phyloP scores from a whole-genome alignment of 2,113 vertebrate genomes.

The Ivindomyrus marchei region DNA sequence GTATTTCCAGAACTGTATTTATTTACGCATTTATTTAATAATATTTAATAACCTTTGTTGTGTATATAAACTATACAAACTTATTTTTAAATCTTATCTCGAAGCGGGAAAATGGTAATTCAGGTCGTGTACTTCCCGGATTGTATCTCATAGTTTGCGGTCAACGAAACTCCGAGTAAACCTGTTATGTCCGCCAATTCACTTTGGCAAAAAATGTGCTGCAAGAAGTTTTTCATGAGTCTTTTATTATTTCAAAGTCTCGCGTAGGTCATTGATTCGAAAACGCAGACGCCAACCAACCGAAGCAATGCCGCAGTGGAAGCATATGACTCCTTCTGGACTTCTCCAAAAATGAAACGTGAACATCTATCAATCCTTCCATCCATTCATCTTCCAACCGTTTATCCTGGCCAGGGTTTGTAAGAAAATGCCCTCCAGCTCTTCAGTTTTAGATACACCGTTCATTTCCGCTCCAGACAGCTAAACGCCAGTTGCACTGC shows the following conservation, averaged over 20 bases:
- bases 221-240: neutral
- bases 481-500: neutral
- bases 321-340: neutral
- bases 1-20: neutral
- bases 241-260: neutral
- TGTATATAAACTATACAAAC: neutral
- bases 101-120: neutral
- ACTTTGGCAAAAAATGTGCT: neutral
- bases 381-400: neutral
- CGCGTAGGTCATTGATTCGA: neutral
- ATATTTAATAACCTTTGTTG: neutral
- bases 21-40: neutral
- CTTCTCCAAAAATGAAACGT: neutral
- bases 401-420: neutral
- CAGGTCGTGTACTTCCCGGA: neutral
- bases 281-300: neutral
- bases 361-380: neutral
- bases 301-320: neutral
- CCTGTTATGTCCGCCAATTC: neutral
- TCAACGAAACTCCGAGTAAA: neutral
- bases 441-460: neutral
- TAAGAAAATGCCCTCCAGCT: neutral
- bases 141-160: neutral
- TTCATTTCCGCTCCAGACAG: neutral
- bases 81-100: neutral